Base-by-base conservation (phyloP, 2,113 vertebrate genomes). In the Channa argus region DNA sequence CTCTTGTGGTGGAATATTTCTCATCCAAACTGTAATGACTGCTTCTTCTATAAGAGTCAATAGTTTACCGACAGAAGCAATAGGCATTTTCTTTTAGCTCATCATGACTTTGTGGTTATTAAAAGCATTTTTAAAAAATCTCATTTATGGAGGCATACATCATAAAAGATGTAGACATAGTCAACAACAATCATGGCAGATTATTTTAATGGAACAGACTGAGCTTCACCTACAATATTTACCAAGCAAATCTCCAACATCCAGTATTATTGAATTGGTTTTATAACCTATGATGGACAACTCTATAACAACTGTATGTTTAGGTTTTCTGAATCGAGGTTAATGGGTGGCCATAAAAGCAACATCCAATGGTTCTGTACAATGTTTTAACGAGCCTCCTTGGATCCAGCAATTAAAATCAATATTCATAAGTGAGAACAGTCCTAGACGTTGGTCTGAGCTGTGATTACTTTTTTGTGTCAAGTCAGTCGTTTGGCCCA, bases 391-490 rank as follows among this genome's bases (percentile, higher is more conserved):
- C 53, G 62, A 68, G 47, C 43, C 38, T n/a, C 43, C 10, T 68
- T 53, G 2, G 62, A 24, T 72, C 54, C 8, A 8, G 44, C n/a
- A 58, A 44, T 63, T 62, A 13, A 6, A 47, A 63, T 74, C 68
- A 51, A 78, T 63, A 71, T 75, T 70, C 60, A 51, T 63, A 46
- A 67, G 9, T 33, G 43, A 72, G 50, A 63, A 37, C 46, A 56
- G n/a, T 60, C 33, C 46, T 46, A 55, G 53, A 63, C 68, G 51
- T 75, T 59, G 43, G 61, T 74, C 24, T 63, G 58, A 77, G 54
- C 55, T 76, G 9, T 50, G 34, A 81, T 75, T 60, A 62, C 34
- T 52, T 77, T 24, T 63, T 71, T 43, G 43, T 77, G 51, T 61
- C 51, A 68, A 49, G 33, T 72, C 54, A 77, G 82, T 34, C 4